Base-by-base conservation (phyloP, 2,113 vertebrate species). In the Salvelinus fontinalis region DNA sequence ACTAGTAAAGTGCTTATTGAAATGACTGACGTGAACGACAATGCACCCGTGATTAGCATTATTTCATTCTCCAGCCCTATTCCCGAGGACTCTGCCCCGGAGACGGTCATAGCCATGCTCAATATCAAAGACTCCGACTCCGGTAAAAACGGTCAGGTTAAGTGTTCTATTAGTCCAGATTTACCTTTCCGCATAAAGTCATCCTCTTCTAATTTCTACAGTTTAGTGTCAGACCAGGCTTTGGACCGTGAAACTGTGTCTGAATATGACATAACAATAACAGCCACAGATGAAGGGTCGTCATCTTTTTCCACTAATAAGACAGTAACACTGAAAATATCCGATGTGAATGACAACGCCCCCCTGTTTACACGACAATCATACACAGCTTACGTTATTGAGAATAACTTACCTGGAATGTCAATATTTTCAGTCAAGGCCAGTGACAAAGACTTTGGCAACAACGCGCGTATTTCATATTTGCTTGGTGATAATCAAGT, bases 231-330 rank as follows among this genome's bases (percentile, higher is more conserved):
- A 39, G 89, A 93, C 3, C 82, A 89, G 9, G 75, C 81, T 71
- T 90, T 98, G 14, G 96, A 98, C 60, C 90, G 95, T 3, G 97
- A 98, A 82, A 89, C 89, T 4, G 84, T 85, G 1, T 86, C 93
- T 0, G 95, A 94, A 34, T 98, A 96, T 83, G 96, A 95, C 20
- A 91, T 95, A 75, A 94, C 93, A 5, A 87, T 95, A 64, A 93
- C 83, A n/a, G 91, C 92, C 66, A 81, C 69, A 6, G 94, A 95
- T 51, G 88, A 88, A 29, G 94, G 93, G 1, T 92, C 78, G 0
- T 90, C 93, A 0, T 75, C 90, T 62, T 87, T 80, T 69, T 92
- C 86, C 7, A 81, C 85, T 5, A 92, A 87, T 54, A 92, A 92
- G 70, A 92, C 82, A 0, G 81, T 94, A 62, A 1, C 80, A 78